Conservation (phyloP, 2,797 vertebrate genomes). For the Anniella stebbinsi region DNA sequence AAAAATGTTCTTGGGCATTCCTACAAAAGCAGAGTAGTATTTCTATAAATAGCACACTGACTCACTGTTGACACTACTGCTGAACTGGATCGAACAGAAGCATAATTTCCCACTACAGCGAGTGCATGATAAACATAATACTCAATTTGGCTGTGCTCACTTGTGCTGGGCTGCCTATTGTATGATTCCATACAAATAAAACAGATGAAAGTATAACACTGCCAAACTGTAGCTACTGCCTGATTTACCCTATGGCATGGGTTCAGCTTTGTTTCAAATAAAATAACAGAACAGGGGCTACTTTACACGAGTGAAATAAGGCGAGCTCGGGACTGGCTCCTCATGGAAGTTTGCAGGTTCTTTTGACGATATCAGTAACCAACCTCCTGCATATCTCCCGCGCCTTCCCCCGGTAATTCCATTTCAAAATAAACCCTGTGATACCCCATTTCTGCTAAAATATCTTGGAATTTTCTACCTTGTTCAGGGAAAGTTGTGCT, state of each 20-base stretch:
- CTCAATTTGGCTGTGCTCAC: conserved; percentile 46
- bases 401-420: no score
- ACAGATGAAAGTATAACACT: conserved; percentile 8
- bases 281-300: background rate
- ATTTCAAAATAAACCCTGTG: no score
- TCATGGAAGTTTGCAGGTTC: no score
- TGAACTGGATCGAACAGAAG: conserved; percentile 37
- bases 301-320: no score
- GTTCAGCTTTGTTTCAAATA: conserved; percentile 56
- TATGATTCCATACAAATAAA: conserved; percentile 28
- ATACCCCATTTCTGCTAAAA: no score
- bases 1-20: conserved; percentile 6
- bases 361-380: no score
- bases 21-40: conserved; percentile 40
- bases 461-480: no score
- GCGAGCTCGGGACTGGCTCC: no score
- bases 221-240: conserved; percentile 37
- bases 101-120: conserved; percentile 39
- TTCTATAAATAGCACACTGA: conserved; percentile 49
- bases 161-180: conserved; percentile 46
- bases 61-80: conserved; percentile 44
- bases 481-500: no score
- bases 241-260: conserved; percentile 19
- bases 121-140: conserved; percentile 34
- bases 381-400: no score